phyloP scores from a whole-genome alignment of 2,888 invertebrate species.

The Mycalesis mineus region DNA sequence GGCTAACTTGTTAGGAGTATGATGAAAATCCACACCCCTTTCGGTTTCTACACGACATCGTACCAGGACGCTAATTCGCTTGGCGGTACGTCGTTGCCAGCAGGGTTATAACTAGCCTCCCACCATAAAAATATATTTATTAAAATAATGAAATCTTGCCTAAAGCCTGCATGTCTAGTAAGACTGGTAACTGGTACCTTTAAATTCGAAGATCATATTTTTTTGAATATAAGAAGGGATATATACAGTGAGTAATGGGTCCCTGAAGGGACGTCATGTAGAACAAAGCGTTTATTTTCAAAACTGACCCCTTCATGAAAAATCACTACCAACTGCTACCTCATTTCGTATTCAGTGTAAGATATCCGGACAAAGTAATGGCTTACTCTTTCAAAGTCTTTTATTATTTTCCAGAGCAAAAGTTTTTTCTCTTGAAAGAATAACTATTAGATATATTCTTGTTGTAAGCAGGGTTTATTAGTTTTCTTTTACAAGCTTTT shows the following conservation, averaged over 20 bases:
- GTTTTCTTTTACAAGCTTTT: not conserved
- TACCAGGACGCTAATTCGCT: no score
- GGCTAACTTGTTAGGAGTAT: no score
- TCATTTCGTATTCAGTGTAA: not conserved
- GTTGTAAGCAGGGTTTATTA: not conserved
- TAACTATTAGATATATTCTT: not conserved
- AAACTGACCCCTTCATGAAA: not conserved
- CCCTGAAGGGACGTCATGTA: not conserved
- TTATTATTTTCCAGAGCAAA: not conserved
- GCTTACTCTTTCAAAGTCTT: not conserved
- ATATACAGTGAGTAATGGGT: not conserved
- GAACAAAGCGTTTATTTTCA: not conserved
- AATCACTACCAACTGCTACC: not conserved
- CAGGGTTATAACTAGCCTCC: no score
- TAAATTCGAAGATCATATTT: no score
- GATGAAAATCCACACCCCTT: no score
- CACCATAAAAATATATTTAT: no score
- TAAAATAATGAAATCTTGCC: no score
- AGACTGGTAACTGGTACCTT: no score
- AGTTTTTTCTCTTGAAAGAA: not conserved
- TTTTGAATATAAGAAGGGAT: no score
- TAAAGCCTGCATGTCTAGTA: no score
- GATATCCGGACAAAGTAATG: not conserved
- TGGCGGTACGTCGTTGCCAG: no score
- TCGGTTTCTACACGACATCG: no score